These are phyloP conservation scores for Automeris io DNA, from an alignment of 2,888 invertebrate genomes.

Conservation along the genomic window DNA sequence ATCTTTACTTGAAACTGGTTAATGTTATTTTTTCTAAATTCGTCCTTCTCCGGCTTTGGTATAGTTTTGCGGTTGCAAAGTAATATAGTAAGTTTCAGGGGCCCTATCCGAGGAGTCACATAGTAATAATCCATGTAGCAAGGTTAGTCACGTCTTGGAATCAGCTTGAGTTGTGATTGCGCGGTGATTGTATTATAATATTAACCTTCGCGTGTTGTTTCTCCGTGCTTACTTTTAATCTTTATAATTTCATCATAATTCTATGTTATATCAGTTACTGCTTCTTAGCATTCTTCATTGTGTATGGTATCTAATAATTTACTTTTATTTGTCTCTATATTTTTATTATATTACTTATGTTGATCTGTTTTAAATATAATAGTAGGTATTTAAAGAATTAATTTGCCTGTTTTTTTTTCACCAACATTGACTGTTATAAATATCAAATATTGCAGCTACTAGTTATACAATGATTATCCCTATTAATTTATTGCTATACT, in stretches of 20 bases:
- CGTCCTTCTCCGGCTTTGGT: not conserved
- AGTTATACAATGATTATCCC: no score
- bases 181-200: conserved; percentile 40
- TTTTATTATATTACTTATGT: no score
- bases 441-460: no score
- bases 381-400: no score
- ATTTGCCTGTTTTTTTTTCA: no score
- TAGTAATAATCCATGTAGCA: conserved; percentile 30
- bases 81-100: conserved; percentile 17
- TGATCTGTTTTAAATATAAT: no score
- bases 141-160: conserved; percentile 43
- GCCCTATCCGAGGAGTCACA: conserved; percentile 26
- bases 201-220: conserved; percentile 34
- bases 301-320: not conserved
- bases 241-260: not conserved
- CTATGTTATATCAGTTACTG: no score
- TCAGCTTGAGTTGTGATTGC: conserved; percentile 24
- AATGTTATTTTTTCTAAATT: not conserved
- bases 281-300: not conserved
- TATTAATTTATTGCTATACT: no score
- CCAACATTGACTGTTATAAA: no score
- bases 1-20: not conserved
- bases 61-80: not conserved
- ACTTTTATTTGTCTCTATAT: not conserved
- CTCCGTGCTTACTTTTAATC: not conserved